Percentiles rank a stretch among this genome's conserved stretches.
phyloP scores from a whole-genome alignment of 2,113 vertebrate genomes.

The Clarias gariepinus region DNA sequence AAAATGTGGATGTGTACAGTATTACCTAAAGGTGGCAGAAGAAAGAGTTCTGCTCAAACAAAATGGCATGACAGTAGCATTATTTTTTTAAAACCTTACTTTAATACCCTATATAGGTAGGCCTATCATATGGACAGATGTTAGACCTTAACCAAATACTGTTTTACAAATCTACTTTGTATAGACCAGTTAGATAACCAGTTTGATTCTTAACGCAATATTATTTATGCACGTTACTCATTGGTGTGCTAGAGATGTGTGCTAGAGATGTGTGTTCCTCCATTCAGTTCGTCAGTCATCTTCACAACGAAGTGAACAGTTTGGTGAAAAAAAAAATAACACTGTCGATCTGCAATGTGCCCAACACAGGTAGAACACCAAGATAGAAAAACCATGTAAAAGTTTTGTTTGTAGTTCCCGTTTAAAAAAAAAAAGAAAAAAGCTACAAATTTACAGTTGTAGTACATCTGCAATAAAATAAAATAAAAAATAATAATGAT shows the following conservation, averaged over 20 bases:
- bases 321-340: background rate
- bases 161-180: background rate
- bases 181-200: too few species aligned
- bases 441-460: background rate
- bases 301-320: background rate
- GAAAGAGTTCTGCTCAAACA: background rate
- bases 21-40: conserved; percentile 23
- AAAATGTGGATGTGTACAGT: background rate
- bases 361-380: background rate
- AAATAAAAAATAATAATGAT: too few species aligned
- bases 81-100: background rate
- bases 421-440: too few species aligned
- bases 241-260: background rate
- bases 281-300: background rate
- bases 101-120: background rate
- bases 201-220: background rate
- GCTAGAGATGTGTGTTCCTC: too few species aligned
- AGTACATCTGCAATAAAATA: background rate
- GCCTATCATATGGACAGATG: background rate
- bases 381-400: background rate
- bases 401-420: too few species aligned
- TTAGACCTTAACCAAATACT: background rate
- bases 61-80: background rate
- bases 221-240: background rate
- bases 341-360: background rate